These are phyloP conservation scores for Brotula barbata DNA, from an alignment of 2,797 vertebrate genomes.

Conservation along the genomic window DNA sequence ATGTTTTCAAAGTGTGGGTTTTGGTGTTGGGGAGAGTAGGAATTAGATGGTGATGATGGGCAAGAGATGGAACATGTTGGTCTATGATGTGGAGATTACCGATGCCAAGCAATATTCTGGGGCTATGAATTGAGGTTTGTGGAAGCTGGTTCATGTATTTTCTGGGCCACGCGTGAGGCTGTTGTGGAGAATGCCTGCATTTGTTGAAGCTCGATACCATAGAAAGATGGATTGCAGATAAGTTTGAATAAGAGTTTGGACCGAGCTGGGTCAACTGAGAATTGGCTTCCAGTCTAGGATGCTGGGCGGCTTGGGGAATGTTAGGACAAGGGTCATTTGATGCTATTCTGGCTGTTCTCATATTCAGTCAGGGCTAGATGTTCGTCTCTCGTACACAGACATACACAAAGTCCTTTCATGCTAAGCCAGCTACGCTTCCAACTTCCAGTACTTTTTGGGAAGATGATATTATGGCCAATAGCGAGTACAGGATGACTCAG, in stretches of 20 bases:
- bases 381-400: conserved; percentile 33
- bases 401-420: conserved; percentile 63
- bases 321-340: conserved; percentile 64
- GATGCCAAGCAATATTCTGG: conserved; percentile 34
- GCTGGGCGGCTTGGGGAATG: conserved; percentile 15
- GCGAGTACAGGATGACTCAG: conserved; percentile 67
- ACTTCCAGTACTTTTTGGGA: conserved; percentile 68
- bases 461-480: conserved; percentile 68
- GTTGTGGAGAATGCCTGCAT: conserved; percentile 26
- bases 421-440: conserved; percentile 64
- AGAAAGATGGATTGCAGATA: conserved; percentile 58
- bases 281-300: conserved; percentile 39
- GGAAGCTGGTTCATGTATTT: conserved; percentile 16
- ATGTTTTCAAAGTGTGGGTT: conserved; percentile 38
- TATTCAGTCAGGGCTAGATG: conserved; percentile 53
- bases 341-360: conserved; percentile 57
- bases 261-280: conserved; percentile 29
- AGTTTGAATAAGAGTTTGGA: conserved; percentile 38
- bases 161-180: conserved; percentile 24
- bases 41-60: conserved; percentile 29
- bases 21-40: conserved; percentile 28
- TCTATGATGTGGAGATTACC: conserved; percentile 55
- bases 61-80: conserved; percentile 10
- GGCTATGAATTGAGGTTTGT: conserved; percentile 44
- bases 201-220: conserved; percentile 28